Evolutionary conservation across 1,140 invertebrate species (phyloP).

Genomic region (Antheraea mylitta): DNA sequence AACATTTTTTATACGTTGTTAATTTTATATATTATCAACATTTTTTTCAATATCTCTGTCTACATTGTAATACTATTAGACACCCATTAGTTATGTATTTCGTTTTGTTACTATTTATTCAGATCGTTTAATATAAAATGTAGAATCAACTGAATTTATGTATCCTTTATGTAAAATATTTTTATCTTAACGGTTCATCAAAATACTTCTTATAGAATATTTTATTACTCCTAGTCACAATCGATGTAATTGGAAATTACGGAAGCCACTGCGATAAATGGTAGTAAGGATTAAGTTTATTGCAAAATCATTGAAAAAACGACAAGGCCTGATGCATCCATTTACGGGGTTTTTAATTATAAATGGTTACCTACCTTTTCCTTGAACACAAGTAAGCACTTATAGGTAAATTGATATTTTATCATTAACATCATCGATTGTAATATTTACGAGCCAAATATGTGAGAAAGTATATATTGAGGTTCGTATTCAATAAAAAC

Average conservation of each 20-base stretch:
- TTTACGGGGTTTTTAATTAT: not conserved
- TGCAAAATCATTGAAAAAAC: constrained; percentile 2
- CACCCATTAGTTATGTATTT: too few species aligned
- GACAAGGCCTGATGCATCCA: not conserved
- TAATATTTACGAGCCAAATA: not conserved
- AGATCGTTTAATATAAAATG: too few species aligned
- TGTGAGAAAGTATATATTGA: too few species aligned
- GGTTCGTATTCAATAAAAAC: too few species aligned
- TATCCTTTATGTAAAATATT: not conserved
- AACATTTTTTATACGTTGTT: too few species aligned
- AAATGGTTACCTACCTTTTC: not conserved
- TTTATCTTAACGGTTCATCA: not conserved
- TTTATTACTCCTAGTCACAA: not conserved
- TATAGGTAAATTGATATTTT: not conserved
- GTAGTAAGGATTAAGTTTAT: not conserved
- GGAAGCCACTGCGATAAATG: not conserved
- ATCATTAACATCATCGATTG: not conserved
- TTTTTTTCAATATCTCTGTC: too few species aligned
- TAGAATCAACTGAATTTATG: too few species aligned
- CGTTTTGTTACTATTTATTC: too few species aligned
- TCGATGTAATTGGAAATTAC: not conserved
- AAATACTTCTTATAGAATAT: not conserved
- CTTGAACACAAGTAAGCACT: not conserved
- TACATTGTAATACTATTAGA: too few species aligned
- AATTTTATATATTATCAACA: too few species aligned